Evolutionary conservation across 2,888 invertebrate genomes (phyloP), one percentile per base, ranked within the genome.

Genomic region (Sclerodermus sp.): DNA sequence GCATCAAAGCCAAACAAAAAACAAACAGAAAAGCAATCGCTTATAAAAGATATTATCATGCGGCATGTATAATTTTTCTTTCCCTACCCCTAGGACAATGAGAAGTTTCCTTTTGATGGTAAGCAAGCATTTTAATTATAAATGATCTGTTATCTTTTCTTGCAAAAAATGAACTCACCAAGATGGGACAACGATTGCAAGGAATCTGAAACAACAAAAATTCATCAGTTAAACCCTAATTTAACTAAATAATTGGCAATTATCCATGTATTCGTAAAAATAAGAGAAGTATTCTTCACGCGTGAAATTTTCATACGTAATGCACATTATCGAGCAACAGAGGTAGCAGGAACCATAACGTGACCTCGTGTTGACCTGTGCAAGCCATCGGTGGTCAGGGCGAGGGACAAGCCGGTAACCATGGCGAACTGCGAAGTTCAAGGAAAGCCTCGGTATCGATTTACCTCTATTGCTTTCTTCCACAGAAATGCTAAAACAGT

Each of bases 161-260:
- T n/a, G n/a, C n/a, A 8, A 3, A 23, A 23, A 23, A 23, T 23
- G 4, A 23, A 23, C 76, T 76, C 67, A 76, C 76, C 76, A 57
- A 76, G 71, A 67, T 73, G 75, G 52, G 74, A 75, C 66, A 68
- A 70, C 58, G 71, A 74, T 71, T 75, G 72, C 62, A 68, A 69
- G 55, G 76, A 70, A 73, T 74, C 76, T 76, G 75, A 71, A 76
- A 76, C 73, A 74, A 57, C 57, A 70, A 65, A 68, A 65, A n/a
- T 8, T 5, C 23, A 23, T 23, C 23, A 23, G 8, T n/a, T n/a
- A n/a, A n/a, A n/a, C n/a, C n/a, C n/a, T n/a, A n/a, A n/a, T n/a
- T n/a, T n/a, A n/a, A n/a, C n/a, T n/a, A n/a, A n/a, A n/a, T n/a
- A n/a, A n/a, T n/a, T n/a, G n/a, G n/a, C n/a, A n/a, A n/a, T n/a